Evolutionary conservation across 1,140 invertebrate genomes (phyloP), one percentile per base, ranked within the genome.

Genomic region (Palaemon carinicauda): DNA sequence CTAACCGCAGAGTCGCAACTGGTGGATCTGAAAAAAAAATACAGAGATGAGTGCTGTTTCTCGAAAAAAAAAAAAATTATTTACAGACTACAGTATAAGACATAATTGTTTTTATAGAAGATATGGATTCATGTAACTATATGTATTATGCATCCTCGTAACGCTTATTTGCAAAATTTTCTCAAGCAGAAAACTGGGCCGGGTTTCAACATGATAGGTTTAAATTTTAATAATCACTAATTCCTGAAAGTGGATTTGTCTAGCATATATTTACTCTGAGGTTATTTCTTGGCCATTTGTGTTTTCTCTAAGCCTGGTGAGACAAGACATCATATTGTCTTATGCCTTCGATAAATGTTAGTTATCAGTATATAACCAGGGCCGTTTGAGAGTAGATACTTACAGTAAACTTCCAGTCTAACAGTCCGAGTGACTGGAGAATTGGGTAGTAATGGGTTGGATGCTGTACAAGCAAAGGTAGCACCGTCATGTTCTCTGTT

Each of bases 21-120:
- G 96, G 96, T 69, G 95, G 91, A 93, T 95, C 96, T 97, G 93
- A 87, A 93, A 93, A 2, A n/a, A n/a, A n/a, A n/a, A n/a, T n/a
- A n/a, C n/a, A 17, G 31, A 41, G 31, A 19, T n/a, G 19, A 27
- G 19, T 10, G 21, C 31, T n/a, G 51, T 10, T 53, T 15, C 1
- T 1, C 19, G 29, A 9, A 9, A 17, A n/a, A n/a, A n/a, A n/a
- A n/a, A n/a, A n/a, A n/a, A n/a, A n/a, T n/a, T n/a, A n/a, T n/a
- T n/a, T n/a, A n/a, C n/a, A n/a, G n/a, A 31, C 21, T 31, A n/a
- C 10, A 21, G 3, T 79, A 51, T 56, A 60, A 21, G 31, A 31
- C 5, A 15, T 29, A 31, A 33, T 1, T 2, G 21, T 21, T 19
- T 5, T 19, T 5, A 12, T 1, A n/a, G 3, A 3, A 14, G 1